These are phyloP conservation scores for Chromis chromis DNA, from an alignment of 2,797 vertebrate genomes.

Conservation along the genomic window DNA sequence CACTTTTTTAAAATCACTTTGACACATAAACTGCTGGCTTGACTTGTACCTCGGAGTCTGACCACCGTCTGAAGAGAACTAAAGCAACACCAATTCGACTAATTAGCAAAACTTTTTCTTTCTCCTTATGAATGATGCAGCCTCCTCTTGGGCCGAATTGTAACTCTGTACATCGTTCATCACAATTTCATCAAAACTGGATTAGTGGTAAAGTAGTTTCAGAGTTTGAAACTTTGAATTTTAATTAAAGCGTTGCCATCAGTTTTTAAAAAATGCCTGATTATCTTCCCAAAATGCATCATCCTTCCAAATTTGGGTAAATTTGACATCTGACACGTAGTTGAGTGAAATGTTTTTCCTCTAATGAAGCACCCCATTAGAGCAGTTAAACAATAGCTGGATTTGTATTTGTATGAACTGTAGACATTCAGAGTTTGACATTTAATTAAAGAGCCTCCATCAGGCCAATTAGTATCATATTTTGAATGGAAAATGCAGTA, in stretches of 20 bases:
- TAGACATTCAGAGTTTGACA: conserved; percentile 37
- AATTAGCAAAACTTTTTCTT: background rate
- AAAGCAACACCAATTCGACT: conserved; percentile 4
- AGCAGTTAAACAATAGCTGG: conserved; percentile 14
- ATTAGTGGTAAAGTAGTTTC: conserved; percentile 36
- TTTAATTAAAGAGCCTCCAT: conserved; percentile 42
- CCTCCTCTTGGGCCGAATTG: conserved; percentile 15
- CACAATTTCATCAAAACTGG: conserved; percentile 44
- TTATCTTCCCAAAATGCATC: conserved; percentile 25
- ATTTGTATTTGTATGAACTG: conserved; percentile 25
- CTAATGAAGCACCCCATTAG: conserved; percentile 17
- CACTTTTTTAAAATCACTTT: conserved; percentile 32
- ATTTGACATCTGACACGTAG: conserved; percentile 23
- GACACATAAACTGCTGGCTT: conserved; percentile 9
- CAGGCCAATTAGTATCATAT: conserved; percentile 25
- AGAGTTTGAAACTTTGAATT: conserved; percentile 30
- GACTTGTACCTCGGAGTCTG: background rate
- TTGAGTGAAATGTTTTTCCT: conserved; percentile 9
- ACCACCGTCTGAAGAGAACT: background rate
- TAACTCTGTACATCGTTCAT: conserved; percentile 48
- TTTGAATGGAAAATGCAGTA: conserved; percentile 9
- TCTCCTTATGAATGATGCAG: conserved; percentile 21
- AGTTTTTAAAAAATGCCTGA: conserved; percentile 2
- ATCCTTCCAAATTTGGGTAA: conserved; percentile 3
- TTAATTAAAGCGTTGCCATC: conserved; percentile 35